Evolutionary conservation across 2,797 vertebrate genomes (phyloP).

Genomic region (Premnoplex brunnescens): DNA sequence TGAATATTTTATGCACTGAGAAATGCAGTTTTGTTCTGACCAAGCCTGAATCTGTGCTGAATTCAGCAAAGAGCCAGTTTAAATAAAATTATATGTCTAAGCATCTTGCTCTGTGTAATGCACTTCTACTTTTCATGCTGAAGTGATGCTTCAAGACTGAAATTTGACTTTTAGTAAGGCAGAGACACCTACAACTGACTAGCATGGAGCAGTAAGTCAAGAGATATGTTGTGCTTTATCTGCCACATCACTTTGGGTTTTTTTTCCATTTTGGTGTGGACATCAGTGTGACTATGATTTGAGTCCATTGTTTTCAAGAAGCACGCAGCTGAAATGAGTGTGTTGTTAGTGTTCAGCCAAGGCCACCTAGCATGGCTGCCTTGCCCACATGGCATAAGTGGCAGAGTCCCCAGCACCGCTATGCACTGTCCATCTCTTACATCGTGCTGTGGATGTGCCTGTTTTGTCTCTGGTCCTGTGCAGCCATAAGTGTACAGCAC

Average conservation of each 20-base stretch:
- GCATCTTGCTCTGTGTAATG: neutral
- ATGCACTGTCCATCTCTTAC: fast-evolving
- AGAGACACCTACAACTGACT: neutral
- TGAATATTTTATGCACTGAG: neutral
- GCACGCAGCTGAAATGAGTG: neutral
- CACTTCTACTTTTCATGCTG: neutral
- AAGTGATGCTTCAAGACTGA: neutral
- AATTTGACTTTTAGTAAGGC: neutral
- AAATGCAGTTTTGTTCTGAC: neutral
- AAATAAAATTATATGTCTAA: neutral
- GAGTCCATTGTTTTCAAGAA: neutral
- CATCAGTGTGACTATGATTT: neutral
- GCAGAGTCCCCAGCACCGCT: neutral
- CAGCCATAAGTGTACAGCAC: neutral
- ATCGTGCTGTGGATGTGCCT: neutral
- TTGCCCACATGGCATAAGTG: neutral
- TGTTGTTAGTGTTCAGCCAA: neutral
- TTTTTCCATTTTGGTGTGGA: neutral
- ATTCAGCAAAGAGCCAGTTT: neutral
- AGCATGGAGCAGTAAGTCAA: neutral
- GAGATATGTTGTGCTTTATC: neutral
- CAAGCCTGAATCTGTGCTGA: neutral
- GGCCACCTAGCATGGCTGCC: neutral
- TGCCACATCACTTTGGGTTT: neutral
- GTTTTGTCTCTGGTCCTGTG: neutral